Evolutionary conservation across 2,113 vertebrate genomes (phyloP).

Genomic region (Tragulus kanchil): DNA sequence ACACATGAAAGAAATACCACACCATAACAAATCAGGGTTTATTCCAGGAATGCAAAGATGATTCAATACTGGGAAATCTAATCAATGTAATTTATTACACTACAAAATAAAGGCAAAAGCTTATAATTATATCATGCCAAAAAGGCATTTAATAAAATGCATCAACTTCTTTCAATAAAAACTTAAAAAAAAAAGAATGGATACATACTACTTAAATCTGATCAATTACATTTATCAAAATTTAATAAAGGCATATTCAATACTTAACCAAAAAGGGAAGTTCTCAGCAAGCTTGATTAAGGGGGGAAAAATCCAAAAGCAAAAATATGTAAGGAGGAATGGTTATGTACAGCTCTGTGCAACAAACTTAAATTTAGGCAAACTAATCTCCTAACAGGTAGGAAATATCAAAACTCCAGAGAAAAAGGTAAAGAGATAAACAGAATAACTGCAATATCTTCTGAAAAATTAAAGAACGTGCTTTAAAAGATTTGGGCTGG

Average conservation of each 20-base stretch:
- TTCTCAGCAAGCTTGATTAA: not conserved
- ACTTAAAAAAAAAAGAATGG: constrained; percentile 39
- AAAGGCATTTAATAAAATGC: constrained; percentile 56
- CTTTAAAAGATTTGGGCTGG: not conserved
- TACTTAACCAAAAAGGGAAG: not conserved
- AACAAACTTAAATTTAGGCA: not conserved
- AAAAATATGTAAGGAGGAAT: not conserved
- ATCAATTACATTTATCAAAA: constrained; percentile 36
- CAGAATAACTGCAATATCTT: not conserved
- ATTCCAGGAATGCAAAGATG: constrained; percentile 64
- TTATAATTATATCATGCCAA: constrained; percentile 24
- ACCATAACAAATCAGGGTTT: constrained; percentile 40
- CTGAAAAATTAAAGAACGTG: not conserved
- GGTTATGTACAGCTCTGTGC: not conserved
- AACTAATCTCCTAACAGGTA: constrained; percentile 1
- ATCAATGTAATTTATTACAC: constrained; percentile 37
- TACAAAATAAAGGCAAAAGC: constrained; percentile 58
- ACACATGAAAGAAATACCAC: not conserved
- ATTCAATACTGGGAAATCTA: constrained; percentile 58
- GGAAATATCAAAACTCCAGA: not conserved
- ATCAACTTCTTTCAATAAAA: constrained; percentile 57
- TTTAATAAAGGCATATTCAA: not conserved
- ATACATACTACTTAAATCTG: not conserved
- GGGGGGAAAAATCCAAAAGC: not conserved
- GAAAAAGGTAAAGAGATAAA: not conserved